These are phyloP conservation scores for Anolis apletophallus DNA, from an alignment of 2,797 vertebrate species.

Conservation along the genomic window DNA sequence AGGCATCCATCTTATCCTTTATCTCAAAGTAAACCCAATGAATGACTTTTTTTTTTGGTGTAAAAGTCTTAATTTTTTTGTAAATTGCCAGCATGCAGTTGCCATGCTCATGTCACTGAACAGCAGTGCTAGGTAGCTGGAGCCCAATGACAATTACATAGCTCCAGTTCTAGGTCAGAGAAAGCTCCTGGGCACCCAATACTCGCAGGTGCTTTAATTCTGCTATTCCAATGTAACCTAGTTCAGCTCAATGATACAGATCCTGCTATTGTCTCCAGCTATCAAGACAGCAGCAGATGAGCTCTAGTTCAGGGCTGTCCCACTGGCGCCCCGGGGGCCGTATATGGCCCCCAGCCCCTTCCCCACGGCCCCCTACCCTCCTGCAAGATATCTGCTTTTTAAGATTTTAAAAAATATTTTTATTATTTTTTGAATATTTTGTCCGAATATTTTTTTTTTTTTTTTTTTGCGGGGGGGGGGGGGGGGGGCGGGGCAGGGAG, in stretches of 20 bases:
- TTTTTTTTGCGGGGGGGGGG: no score
- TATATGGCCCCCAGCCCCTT: no score
- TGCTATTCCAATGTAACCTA: rapidly evolving
- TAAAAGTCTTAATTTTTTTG: neutral
- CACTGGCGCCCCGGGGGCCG: no score
- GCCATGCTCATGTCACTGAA: rapidly evolving
- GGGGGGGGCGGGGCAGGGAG: no score
- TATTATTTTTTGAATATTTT: no score
- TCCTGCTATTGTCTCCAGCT: neutral
- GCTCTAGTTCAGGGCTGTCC: no score
- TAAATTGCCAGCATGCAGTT: neutral
- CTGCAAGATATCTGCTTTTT: no score
- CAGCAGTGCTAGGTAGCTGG: neutral
- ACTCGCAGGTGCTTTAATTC: neutral
- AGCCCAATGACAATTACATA: rapidly evolving
- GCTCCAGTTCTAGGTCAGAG: neutral
- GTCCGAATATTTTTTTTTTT: no score
- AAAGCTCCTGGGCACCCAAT: neutral
- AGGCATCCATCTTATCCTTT: no score
- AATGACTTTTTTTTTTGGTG: neutral
- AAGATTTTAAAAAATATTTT: no score
- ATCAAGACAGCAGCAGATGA: neutral
- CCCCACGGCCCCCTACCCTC: no score
- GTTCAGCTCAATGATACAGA: neutral
- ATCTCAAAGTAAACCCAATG: no score